Evolutionary conservation across 1,140 invertebrate genomes (phyloP).

Genomic region (Myzus persicae): DNA sequence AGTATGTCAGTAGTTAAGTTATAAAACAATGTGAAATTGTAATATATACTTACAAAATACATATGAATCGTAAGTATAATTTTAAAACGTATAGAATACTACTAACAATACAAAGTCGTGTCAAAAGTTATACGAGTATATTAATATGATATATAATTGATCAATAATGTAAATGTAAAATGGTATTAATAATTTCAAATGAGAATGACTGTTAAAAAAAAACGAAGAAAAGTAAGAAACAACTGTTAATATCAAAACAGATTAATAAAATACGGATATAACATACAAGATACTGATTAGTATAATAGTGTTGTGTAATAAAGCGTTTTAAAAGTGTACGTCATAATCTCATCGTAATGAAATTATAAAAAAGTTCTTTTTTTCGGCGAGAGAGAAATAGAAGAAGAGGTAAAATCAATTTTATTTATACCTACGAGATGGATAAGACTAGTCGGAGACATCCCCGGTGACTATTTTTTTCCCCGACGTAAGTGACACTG

Average conservation of each 20-base stretch:
- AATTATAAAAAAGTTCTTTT: background rate
- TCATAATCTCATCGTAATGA: background rate
- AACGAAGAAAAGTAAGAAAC: too few relatives aligned
- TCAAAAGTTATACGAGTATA: background rate
- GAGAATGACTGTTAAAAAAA: too few relatives aligned
- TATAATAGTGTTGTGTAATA: background rate
- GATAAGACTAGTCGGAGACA: background rate
- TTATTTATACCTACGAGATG: conserved; percentile 36
- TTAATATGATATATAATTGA: too few relatives aligned
- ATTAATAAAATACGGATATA: background rate
- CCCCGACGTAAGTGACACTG: conserved; percentile 1
- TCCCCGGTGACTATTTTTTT: background rate
- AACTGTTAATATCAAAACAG: background rate
- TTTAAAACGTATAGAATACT: background rate
- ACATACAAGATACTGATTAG: background rate
- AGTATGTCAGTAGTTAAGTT: background rate
- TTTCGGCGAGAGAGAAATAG: background rate
- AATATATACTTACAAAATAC: background rate
- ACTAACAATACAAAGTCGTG: background rate
- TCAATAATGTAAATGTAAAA: background rate
- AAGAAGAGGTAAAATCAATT: conserved; percentile 41
- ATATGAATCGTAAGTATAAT: background rate
- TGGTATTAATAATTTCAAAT: too few relatives aligned
- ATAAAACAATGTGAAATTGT: background rate
- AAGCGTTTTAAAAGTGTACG: background rate